phyloP scores from a whole-genome alignment of 2,888 invertebrate species.

The Gerris lacustris region DNA sequence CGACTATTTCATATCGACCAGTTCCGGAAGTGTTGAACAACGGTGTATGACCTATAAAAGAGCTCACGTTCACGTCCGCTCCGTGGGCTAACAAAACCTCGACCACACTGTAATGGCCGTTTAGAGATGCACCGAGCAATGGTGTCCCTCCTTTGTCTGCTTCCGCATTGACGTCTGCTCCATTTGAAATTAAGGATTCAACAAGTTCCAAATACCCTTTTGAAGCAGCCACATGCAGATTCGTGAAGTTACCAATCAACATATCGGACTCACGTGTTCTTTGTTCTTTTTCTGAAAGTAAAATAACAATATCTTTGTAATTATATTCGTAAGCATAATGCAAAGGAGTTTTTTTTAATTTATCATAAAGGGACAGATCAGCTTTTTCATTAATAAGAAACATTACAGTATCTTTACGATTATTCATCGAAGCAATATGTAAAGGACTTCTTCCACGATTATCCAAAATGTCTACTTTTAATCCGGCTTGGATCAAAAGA shows the following conservation, averaged over 20 bases:
- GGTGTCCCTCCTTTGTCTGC: conserved; percentile 13
- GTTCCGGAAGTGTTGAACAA: conserved; percentile 17
- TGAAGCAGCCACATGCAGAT: conserved; percentile 15
- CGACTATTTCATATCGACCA: conserved; percentile 19
- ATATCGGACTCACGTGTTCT: conserved; percentile 7
- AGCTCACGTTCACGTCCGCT: conserved; percentile 21
- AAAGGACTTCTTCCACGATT: conserved; percentile 23
- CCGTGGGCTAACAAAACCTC: conserved; percentile 24
- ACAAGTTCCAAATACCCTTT: conserved; percentile 15
- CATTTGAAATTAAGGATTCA: background rate
- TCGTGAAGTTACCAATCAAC: conserved; percentile 6
- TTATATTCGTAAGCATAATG: conserved; percentile 17
- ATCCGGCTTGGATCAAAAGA: conserved; percentile 17
- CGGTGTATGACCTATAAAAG: conserved; percentile 17
- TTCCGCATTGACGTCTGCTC: background rate
- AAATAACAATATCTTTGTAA: conserved; percentile 10
- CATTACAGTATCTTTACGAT: conserved; percentile 13
- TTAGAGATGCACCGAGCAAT: conserved; percentile 23
- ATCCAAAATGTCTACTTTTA: conserved; percentile 23
- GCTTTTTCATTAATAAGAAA: background rate
- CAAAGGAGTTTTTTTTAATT: conserved; percentile 11
- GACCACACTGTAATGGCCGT: conserved; percentile 22
- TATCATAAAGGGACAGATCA: background rate
- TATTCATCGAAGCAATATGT: conserved; percentile 11
- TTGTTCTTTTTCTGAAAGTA: conserved; percentile 9